Base-by-base conservation (phyloP, 2,888 invertebrate genomes). In the Sabatieria punctata region DNA sequence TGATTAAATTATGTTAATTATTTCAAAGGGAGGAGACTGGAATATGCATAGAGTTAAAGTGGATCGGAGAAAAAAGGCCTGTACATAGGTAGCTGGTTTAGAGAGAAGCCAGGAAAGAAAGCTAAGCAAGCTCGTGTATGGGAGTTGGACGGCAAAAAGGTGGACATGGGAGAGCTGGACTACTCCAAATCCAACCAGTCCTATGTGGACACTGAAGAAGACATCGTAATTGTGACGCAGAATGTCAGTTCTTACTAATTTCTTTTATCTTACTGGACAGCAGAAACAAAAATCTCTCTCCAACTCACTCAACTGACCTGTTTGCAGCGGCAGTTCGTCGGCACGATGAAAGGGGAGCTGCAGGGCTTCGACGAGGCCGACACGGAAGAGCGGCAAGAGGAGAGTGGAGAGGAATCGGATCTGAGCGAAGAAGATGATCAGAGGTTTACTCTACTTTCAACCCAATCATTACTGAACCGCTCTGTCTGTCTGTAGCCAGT, bases 171-270 rank as follows among this genome's bases (percentile, higher is more conserved):
- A 11, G 22, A 42, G 35, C 19, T 43, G 40, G 44, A 43, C 13
- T 35, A 30, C 13, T 35, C 44, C 11, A 43, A 43, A 18, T 38
- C 19, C 43, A 41, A 15, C 11, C 41, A 38, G 6, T n/a, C n/a
- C n/a, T n/a, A n/a, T n/a, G n/a, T n/a, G n/a, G n/a, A n/a, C n/a
- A n/a, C 23, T 4, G 75, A 76, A 13, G 82, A 86, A 54, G 79
- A 77, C 41, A 83, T n/a, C 15, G 23, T 18, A 43, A 41, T 19
- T 23, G 46, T 19, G 39, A 21, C 38, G 18, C 13, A n/a, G 46
- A 24, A 45, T 25, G 25, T 36, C 42, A 13, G 35, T 22, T 4
- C 2, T 26, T 1, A 36, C 41, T 57, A 82, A 84, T 67, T n/a
- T n/a, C n/a, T n/a, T n/a, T n/a, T n/a, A n/a, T n/a, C n/a, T n/a